Conservation (phyloP, 1,140 invertebrate species). For the Eupeodes corollae region DNA sequence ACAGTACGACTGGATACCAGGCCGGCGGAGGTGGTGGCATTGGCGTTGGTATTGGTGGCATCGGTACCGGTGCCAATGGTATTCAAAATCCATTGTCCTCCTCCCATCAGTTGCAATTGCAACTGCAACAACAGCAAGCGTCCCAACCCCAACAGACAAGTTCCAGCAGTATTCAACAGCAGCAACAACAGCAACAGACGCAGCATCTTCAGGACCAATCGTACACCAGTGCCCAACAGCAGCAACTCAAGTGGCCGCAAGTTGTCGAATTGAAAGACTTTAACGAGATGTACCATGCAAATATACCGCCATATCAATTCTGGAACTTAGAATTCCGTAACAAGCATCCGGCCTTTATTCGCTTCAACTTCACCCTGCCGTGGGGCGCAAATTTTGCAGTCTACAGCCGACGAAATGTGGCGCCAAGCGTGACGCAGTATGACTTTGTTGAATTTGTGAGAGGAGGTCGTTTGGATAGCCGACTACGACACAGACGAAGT, state of each 20-base stretch:
- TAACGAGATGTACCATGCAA: constrained; percentile 64
- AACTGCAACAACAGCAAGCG: constrained; percentile 30
- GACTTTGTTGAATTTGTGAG: constrained; percentile 89
- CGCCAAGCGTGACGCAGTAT: constrained; percentile 88
- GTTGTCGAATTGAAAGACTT: constrained; percentile 70
- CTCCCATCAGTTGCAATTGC: constrained; percentile 26
- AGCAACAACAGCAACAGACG: constrained; percentile 43
- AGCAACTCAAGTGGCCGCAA: constrained; percentile 59
- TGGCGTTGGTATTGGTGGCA: background rate
- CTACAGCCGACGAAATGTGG: constrained; percentile 81
- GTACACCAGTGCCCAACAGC: constrained; percentile 47
- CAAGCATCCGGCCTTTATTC: constrained; percentile 75
- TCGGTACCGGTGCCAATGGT: constrained; percentile 11
- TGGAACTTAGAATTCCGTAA: constrained; percentile 85
- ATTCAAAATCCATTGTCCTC: constrained; percentile 9
- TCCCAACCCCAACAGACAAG: too few species aligned
- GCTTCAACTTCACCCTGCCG: constrained; percentile 80
- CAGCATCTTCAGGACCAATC: constrained; percentile 50
- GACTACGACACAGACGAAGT: constrained; percentile 39
- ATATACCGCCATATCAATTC: constrained; percentile 78
- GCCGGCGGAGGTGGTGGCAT: background rate
- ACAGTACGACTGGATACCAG: constrained; percentile 30
- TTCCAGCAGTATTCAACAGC: constrained; percentile 23
- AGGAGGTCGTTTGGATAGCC: constrained; percentile 64
- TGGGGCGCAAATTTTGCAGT: constrained; percentile 87